A percentile compares a stretch with the other conserved stretches of the same genome.
phyloP scores from a whole-genome alignment of 2,888 invertebrate species.

The Fragum sueziense region DNA sequence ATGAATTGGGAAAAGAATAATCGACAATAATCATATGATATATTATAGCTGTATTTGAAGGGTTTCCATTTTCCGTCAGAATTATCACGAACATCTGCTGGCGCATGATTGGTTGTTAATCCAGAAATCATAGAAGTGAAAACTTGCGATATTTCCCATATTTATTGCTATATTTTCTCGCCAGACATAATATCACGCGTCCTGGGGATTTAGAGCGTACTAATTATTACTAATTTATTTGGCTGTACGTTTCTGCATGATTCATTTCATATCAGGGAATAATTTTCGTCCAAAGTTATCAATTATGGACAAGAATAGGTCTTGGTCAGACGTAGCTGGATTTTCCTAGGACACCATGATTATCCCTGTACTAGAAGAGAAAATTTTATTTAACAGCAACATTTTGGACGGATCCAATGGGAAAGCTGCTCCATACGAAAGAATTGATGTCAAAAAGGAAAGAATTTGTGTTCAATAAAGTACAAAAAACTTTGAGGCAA shows the following conservation, averaged over 20 bases:
- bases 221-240: conserved; percentile 31
- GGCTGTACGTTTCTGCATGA: conserved; percentile 20
- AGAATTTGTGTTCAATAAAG: no score
- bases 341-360: not conserved
- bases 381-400: no score
- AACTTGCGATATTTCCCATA: conserved; percentile 27
- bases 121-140: conserved; percentile 52
- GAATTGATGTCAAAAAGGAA: no score
- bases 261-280: conserved; percentile 19
- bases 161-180: conserved; percentile 19
- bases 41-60: conserved; percentile 49
- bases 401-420: no score
- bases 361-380: not conserved
- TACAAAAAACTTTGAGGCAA: no score
- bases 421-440: no score
- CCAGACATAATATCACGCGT: conserved; percentile 12
- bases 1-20: no score
- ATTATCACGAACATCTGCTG: conserved; percentile 46
- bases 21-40: conserved; percentile 62
- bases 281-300: not conserved
- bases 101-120: conserved; percentile 49
- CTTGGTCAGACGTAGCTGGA: not conserved
- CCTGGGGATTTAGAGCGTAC: not conserved
- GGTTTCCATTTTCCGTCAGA: conserved; percentile 53
- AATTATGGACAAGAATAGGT: conserved; percentile 14